Percentiles rank a stretch among this genome's conserved stretches.
phyloP scores from a whole-genome alignment of 2,113 vertebrate species.

The Phasianus colchicus region DNA sequence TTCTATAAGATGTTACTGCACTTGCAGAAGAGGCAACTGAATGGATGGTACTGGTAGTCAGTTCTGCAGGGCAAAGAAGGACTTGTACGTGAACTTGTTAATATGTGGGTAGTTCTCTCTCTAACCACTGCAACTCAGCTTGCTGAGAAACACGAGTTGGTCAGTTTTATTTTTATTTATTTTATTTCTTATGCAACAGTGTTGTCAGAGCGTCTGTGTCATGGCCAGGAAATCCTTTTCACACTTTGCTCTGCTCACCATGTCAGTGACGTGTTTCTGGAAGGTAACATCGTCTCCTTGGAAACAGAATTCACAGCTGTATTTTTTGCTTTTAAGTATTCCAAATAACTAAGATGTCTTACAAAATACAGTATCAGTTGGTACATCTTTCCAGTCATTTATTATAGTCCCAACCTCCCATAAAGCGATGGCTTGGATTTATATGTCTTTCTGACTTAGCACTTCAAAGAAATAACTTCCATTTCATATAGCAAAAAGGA shows the following conservation, averaged over 20 bases:
- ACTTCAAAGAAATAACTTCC: not conserved
- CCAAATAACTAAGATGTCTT: slow-evolving; percentile 21
- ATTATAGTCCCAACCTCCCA: not conserved
- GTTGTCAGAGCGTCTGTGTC: not conserved
- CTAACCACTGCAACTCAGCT: not conserved
- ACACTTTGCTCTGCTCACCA: not conserved
- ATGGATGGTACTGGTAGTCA: no score
- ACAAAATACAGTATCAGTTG: not conserved
- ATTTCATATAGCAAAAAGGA: not conserved
- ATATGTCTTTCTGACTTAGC: not conserved
- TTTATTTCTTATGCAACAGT: not conserved
- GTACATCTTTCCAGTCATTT: not conserved
- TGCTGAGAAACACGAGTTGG: not conserved
- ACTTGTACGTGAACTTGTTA: not conserved
- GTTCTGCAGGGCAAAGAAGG: not conserved
- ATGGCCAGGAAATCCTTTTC: not conserved
- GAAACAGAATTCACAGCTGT: slow-evolving; percentile 5
- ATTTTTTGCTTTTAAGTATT: slow-evolving; percentile 7
- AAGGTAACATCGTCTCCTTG: slow-evolving; percentile 6
- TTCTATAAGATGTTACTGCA: not conserved
- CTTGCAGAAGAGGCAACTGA: not conserved
- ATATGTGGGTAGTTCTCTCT: not conserved
- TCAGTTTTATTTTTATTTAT: not conserved
- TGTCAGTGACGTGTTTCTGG: not conserved
- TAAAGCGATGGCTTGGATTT: not conserved